Evolutionary conservation across 1,140 invertebrate genomes (phyloP), one percentile per base, ranked within the genome.

Genomic region (Eriosoma lanigerum): DNA sequence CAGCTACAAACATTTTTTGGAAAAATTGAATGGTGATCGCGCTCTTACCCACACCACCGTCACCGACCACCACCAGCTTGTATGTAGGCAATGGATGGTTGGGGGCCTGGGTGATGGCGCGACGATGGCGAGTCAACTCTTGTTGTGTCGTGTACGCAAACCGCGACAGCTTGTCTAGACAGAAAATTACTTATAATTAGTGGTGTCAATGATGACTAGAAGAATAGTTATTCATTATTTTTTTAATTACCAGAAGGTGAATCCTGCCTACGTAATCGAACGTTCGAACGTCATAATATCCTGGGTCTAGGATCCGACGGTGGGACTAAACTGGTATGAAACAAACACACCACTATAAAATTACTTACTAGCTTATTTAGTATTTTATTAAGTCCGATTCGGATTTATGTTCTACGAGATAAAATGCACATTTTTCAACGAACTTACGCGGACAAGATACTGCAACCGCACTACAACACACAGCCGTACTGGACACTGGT

Each of bases 21-120:
- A 94, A 94, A 87, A 92, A 93, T 86, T 95, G 95, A 84, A 97
- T 96, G 1, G 95, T 96, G 80, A 96, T 90, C 2, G 94, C 94
- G 82, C 93, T 95, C 87, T 97, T 97, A 21, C 94, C 94, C 48
- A 96, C 93, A 81, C 93, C 91, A 85, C 94, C 94, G 87, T 95
- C 94, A 17, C 94, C 95, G 46, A 96, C 94, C 38, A 96, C 94
- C 56, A 96, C 94, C 82, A 96, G 85, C 86, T 96, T 96, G 83
- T 94, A 94, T 82, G 93, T 93, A 58, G 92, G 75, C 17, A 78
- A 78, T 78, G 75, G 75, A 60, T 78, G 75, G 75, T 78, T 78
- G 56, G 75, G 75, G 75, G 75, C 75, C 54, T 78, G 75, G 75
- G 75, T 78, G 60, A 78, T 78, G 19, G 75, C 75, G 75, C 75